These are phyloP conservation scores for Sylvicapra grimmia DNA, from an alignment of 2,113 vertebrate genomes.

Conservation along the genomic window DNA sequence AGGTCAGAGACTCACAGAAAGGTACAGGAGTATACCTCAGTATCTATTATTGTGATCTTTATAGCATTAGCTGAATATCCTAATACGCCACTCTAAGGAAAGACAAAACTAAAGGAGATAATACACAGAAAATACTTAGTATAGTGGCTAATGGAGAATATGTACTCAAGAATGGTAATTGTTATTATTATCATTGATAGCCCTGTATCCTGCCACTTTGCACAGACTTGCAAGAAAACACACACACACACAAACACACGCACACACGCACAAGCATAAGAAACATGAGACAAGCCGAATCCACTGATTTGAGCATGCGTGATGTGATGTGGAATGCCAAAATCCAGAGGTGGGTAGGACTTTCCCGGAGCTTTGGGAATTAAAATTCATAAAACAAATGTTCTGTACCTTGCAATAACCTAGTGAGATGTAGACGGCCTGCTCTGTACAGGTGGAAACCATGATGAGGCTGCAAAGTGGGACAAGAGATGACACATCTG, in stretches of 20 bases:
- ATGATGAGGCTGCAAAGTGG: conserved; percentile 17
- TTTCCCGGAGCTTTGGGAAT: neutral
- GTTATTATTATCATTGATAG: neutral
- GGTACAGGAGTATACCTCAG: neutral
- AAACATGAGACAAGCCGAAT: neutral
- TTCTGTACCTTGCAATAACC: neutral
- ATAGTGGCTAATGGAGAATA: neutral
- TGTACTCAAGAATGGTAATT: neutral
- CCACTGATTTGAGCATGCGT: neutral
- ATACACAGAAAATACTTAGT: neutral
- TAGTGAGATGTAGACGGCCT: neutral
- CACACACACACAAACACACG: neutral
- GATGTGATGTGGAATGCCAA: neutral
- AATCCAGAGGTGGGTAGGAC: neutral
- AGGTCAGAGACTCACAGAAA: neutral
- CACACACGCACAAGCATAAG: neutral
- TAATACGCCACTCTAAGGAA: neutral
- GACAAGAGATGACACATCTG: conserved; percentile 54
- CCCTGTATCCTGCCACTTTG: neutral
- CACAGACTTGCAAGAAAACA: neutral
- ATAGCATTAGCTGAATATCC: neutral
- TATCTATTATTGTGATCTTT: neutral
- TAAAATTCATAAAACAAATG: neutral
- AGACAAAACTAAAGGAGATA: neutral
- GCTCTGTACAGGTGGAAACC: conserved; percentile 39